phyloP scores from a whole-genome alignment of 2,797 vertebrate genomes.

The Platyrinchus mystaceus region DNA sequence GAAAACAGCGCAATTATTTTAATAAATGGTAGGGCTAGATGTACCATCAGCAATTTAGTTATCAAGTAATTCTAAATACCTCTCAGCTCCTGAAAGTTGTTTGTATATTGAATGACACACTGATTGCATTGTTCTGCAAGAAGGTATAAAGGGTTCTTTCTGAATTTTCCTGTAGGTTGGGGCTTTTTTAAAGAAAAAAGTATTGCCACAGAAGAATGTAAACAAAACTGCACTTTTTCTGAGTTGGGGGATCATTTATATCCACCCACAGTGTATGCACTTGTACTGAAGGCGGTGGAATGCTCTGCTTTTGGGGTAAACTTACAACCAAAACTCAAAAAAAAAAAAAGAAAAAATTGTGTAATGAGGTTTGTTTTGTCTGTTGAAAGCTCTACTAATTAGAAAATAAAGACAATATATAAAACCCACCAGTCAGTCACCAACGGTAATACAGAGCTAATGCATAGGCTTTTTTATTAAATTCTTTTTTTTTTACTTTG shows the following conservation, averaged over 20 bases:
- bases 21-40: neutral
- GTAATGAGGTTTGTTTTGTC: neutral
- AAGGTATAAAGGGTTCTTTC: neutral
- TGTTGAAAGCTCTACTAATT: neutral
- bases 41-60: neutral
- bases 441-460: neutral
- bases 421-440: neutral
- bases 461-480: neutral
- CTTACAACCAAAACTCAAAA: neutral
- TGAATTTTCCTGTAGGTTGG: neutral
- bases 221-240: neutral
- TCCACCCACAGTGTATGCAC: neutral
- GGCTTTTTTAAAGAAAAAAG: neutral
- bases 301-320: neutral
- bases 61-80: neutral
- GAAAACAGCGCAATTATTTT: accelerated
- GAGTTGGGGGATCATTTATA: neutral
- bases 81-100: neutral
- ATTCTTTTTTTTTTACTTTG: neutral
- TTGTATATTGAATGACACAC: neutral
- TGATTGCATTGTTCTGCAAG: neutral
- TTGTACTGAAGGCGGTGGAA: neutral
- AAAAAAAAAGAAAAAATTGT: neutral
- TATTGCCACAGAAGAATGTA: neutral
- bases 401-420: neutral